Base-by-base conservation (phyloP, 1,140 invertebrate species). In the Bacillus rossius region DNA sequence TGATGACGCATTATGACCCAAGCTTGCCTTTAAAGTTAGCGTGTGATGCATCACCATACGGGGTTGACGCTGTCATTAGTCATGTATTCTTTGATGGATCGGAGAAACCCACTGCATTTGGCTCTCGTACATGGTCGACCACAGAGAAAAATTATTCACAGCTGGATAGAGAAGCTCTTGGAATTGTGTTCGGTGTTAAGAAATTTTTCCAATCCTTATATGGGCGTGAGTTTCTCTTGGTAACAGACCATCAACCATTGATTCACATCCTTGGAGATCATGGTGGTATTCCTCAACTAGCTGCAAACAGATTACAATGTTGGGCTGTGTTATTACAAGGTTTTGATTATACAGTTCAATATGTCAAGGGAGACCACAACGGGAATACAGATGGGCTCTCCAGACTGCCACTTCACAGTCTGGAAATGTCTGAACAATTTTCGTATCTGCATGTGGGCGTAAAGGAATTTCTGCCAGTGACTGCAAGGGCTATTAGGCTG, bases 81-180 rank as follows among this genome's bases (percentile, higher is more conserved):
- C 62, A 69, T 34, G 47, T 64, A 8, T 63, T 71, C 55, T 64
- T 66, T 0, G 58, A 65, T 48, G 68, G 64, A 16, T 43, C 50
- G 3, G 71, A 77, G 60, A 48, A 55, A 55, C 72, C 73, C 19
- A 73, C 81, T 47, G 67, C 70, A 4, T 78, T 66, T 67, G 73
- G 69, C 8, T 80, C 78, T 8, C 60, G 72, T 45, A 68, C 70
- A 1, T 64, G 81, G 25, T 67, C 63, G n/a, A 37, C 63, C 26
- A 62, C 74, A 2, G 73, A 81, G 62, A 62, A 68, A 62, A 79
- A 75, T 52, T 79, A 82, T 50, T 60, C 72, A 4, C 74, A 77
- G 59, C 74, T 79, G 22, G 77, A 84, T 29, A 79, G 74, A 62
- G 79, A 85, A 69, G 76, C 74, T 8, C 62, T 79, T 14, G 71